phyloP scores from a whole-genome alignment of 2,888 invertebrate species.

The Oligia fasciuncula region DNA sequence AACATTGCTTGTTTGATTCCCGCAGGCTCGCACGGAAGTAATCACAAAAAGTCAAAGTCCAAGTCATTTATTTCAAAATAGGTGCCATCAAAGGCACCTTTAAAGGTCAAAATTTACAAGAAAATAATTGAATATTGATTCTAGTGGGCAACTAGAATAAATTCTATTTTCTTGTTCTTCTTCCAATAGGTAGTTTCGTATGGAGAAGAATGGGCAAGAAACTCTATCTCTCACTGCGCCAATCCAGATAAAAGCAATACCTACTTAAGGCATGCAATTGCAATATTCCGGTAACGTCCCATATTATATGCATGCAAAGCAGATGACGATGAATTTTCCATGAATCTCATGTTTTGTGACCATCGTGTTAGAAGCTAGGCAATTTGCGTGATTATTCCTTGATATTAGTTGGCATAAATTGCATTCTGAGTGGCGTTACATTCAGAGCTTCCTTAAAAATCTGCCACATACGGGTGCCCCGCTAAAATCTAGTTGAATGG shows the following conservation, averaged over 20 bases:
- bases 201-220: neutral
- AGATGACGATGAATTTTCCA: constrained; percentile 25
- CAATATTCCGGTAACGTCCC: constrained; percentile 6
- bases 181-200: neutral
- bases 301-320: constrained; percentile 19
- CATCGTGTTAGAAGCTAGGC: neutral
- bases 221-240: neutral
- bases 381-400: neutral
- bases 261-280: neutral
- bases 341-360: constrained; percentile 30
- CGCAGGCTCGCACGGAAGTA: too few species aligned
- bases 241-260: neutral
- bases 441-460: too few species aligned
- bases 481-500: neutral
- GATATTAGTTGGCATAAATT: neutral
- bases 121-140: neutral
- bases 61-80: neutral
- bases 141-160: neutral
- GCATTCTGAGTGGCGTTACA: neutral
- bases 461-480: too few species aligned
- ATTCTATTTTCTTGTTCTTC: neutral
- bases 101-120: neutral
- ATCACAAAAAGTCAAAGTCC: neutral
- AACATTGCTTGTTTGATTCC: too few species aligned
- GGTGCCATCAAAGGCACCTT: too few species aligned